These are phyloP conservation scores for Andricus grossulariae DNA, from an alignment of 1,140 invertebrate genomes.

Conservation along the genomic window DNA sequence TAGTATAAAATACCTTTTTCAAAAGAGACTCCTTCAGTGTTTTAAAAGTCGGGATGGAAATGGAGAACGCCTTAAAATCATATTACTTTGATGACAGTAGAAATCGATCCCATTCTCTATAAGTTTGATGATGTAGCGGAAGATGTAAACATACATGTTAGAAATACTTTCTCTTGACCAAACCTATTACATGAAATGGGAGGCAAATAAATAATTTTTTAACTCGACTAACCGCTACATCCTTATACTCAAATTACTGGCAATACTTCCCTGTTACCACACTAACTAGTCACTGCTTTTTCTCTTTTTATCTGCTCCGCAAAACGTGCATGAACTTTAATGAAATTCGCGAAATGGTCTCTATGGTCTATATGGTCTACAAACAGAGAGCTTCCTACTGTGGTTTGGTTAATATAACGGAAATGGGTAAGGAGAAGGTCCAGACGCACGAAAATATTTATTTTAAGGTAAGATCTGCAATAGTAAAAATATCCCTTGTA, in stretches of 20 bases:
- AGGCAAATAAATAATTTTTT: not conserved
- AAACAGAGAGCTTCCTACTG: conserved; percentile 72
- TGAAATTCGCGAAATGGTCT: not conserved
- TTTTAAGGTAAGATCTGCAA: conserved; percentile 9
- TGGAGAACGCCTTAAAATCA: no score
- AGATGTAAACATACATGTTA: conserved; percentile 14
- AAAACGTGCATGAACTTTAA: conserved; percentile 7
- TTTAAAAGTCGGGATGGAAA: no score
- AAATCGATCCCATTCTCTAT: not conserved
- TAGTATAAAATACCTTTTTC: no score
- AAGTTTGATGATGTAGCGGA: not conserved
- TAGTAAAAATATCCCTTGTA: no score
- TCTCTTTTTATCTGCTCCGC: conserved; percentile 18
- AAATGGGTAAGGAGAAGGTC: conserved; percentile 53
- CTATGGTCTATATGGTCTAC: conserved; percentile 4
- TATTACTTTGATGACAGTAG: no score
- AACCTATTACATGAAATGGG: conserved; percentile 11
- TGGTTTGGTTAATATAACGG: conserved; percentile 72
- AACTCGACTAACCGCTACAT: conserved; percentile 9
- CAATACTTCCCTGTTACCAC: conserved; percentile 2
- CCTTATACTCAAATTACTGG: conserved; percentile 24
- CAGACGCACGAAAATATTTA: not conserved
- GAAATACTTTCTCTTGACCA: not conserved
- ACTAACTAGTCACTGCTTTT: conserved; percentile 25
- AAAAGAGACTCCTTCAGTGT: no score